phyloP scores from a whole-genome alignment of 2,113 vertebrate genomes.

The Corydoras sp. region DNA sequence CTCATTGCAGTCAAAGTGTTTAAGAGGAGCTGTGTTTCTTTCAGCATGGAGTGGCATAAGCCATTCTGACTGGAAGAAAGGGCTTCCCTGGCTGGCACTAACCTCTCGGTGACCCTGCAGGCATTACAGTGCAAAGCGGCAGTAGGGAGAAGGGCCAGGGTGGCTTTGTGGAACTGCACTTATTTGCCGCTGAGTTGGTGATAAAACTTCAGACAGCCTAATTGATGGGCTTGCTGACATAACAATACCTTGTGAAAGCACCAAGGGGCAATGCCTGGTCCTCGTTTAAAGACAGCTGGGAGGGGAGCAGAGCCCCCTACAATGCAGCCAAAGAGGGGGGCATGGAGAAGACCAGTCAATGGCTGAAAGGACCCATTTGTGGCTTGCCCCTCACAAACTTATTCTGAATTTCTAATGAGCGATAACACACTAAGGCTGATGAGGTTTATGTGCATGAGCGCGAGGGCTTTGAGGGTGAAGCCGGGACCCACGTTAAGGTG shows the following conservation, averaged over 20 bases:
- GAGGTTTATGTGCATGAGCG: constrained; percentile 48
- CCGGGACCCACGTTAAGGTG: constrained; percentile 39
- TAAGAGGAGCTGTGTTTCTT: constrained; percentile 18
- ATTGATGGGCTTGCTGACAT: constrained; percentile 99
- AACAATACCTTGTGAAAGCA: constrained; percentile 97
- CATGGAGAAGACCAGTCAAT: constrained; percentile 41
- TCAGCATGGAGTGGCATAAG: constrained; percentile 36
- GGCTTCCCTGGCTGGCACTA: constrained; percentile 85
- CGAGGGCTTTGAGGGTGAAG: constrained; percentile 17
- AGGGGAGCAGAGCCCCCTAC: constrained; percentile 72
- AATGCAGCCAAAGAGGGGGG: constrained; percentile 59
- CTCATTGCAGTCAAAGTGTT: constrained; percentile 39
- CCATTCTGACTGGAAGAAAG: constrained; percentile 65
- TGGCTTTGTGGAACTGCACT: constrained; percentile 87
- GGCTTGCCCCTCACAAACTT: constrained; percentile 62
- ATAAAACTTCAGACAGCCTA: constrained; percentile 99
- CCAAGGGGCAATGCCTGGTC: constrained; percentile 82
- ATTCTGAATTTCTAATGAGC: constrained; percentile 54
- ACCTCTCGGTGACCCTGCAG: constrained; percentile 84
- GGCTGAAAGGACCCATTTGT: constrained; percentile 65
- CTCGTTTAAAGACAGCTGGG: constrained; percentile 97
- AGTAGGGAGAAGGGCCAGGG: constrained; percentile 77
- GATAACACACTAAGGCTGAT: constrained; percentile 51
- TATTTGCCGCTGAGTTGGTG: constrained; percentile 88
- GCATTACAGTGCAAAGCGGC: constrained; percentile 82